Conservation (phyloP, 2,113 vertebrate genomes). For the Dascyllus trimaculatus region DNA sequence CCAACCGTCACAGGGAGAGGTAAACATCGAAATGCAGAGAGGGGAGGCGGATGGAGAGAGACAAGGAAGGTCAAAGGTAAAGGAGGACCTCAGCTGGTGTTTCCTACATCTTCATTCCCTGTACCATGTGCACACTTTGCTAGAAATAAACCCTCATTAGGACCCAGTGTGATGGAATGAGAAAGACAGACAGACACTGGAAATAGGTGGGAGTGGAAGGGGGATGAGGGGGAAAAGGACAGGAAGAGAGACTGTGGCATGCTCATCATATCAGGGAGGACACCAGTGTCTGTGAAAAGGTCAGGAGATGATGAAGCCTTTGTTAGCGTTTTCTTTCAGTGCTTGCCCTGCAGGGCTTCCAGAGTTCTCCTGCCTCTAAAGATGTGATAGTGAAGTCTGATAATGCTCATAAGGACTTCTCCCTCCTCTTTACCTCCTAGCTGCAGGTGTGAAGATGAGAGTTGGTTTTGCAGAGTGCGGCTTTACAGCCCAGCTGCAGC, state of each 20-base stretch:
- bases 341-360: conserved; percentile 6
- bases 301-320: conserved; percentile 61
- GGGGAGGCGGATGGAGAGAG: conserved; percentile 20
- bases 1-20: conserved; percentile 49
- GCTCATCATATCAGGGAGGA: conserved; percentile 27
- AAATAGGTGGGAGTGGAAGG: conserved; percentile 29
- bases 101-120: conserved; percentile 3
- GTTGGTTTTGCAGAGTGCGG: conserved; percentile 42
- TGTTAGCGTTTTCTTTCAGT: conserved; percentile 33
- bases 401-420: background rate
- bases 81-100: conserved; percentile 54
- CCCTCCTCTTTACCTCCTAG: background rate
- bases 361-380: conserved; percentile 14
- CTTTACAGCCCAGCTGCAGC: conserved; percentile 26
- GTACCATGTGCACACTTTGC: background rate
- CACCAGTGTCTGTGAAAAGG: conserved; percentile 48
- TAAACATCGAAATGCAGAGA: conserved; percentile 36
- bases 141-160: conserved; percentile 54
- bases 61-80: conserved; percentile 39
- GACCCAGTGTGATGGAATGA: conserved; percentile 5
- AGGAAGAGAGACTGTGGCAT: conserved; percentile 19
- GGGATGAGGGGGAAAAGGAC: conserved; percentile 15
- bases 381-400: conserved; percentile 3
- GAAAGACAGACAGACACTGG: conserved; percentile 8
- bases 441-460: conserved; percentile 36